Base-by-base conservation (phyloP, 1,140 invertebrate species). In the Drosophila serrata region DNA sequence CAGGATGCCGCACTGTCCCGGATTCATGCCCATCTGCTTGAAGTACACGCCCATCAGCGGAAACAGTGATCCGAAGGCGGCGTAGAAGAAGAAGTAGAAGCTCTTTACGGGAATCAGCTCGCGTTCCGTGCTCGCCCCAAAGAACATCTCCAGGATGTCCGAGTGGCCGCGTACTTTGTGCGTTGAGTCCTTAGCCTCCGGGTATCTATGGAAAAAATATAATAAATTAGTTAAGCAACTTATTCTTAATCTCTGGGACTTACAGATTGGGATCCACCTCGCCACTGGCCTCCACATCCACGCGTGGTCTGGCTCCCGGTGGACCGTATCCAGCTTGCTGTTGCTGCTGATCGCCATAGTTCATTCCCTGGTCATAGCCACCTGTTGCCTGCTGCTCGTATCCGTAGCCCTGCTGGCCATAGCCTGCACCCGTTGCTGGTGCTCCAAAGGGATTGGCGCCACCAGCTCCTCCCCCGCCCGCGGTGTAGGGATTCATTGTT, bases 21-120 rank as follows among this genome's bases (percentile, higher is more conserved):
- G 96, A 93, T 99, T 99, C 98, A 99, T 99, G 8, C 98, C 99
- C 95, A 99, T 96, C 93, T 99, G 98, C 93, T 98, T 99, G 94
- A 99, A 99, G 93, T 99, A 99, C 22, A 99, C 97, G 22, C 98
- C 99, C 96, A 99, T 98, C 29, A 99, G 93, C 0, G 99, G 99
- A 92, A 99, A 99, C 0, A 99, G 94, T 0, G 98, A 99, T 7
- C 99, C 99, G 87, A 99, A 99, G 1, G 99, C 99, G 3, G 99
- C 98, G 92, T 99, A 99, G 93, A 99, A 99, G 94, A 99, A 99
- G 93, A 99, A 99, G 93, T 99, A 99, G 93, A 99, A 99, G 2
- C 97, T 96, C 93, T 99, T 99, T 55, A 98, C 97, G 6, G 98
- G 96, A 57, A 99, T 94, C 46, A 99, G 94, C 92, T 99, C 97